These are phyloP conservation scores for Cyclura pinguis DNA, from an alignment of 2,797 vertebrate genomes.

Conservation along the genomic window DNA sequence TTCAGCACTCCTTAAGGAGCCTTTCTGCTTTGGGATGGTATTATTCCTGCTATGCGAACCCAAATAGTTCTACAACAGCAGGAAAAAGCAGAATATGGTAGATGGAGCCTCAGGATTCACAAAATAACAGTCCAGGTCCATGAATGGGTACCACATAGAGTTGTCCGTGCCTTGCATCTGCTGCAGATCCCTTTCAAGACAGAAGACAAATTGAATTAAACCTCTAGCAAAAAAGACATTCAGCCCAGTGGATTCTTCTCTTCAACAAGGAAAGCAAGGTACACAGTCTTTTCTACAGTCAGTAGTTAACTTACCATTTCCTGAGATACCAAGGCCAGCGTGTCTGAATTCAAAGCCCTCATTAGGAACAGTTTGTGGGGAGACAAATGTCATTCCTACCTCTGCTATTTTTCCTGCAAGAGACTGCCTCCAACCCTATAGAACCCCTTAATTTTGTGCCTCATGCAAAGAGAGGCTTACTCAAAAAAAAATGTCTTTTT, in stretches of 20 bases:
- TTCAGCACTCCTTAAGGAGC: too few relatives aligned
- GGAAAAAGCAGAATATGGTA: neutral
- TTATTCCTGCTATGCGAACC: too few relatives aligned
- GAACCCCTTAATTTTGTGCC: neutral
- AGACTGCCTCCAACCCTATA: neutral
- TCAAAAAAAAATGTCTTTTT: too few relatives aligned
- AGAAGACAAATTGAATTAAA: too few relatives aligned
- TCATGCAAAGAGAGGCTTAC: too few relatives aligned
- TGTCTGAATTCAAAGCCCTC: neutral
- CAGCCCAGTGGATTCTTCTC: neutral
- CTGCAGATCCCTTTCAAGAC: too few relatives aligned
- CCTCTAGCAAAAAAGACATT: neutral
- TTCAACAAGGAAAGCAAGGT: neutral
- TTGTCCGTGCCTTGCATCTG: neutral
- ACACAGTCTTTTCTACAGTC: too few relatives aligned
- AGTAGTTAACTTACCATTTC: neutral
- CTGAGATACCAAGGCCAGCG: neutral
- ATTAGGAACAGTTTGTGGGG: neutral
- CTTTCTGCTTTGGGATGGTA: too few relatives aligned
- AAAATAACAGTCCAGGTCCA: neutral
- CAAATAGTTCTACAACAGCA: neutral
- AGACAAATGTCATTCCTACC: neutral
- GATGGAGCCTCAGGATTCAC: neutral
- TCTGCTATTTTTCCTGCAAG: neutral
- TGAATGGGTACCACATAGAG: neutral